Base-by-base conservation (phyloP, 2,888 invertebrate genomes). In the Ptychoptera albimana region DNA sequence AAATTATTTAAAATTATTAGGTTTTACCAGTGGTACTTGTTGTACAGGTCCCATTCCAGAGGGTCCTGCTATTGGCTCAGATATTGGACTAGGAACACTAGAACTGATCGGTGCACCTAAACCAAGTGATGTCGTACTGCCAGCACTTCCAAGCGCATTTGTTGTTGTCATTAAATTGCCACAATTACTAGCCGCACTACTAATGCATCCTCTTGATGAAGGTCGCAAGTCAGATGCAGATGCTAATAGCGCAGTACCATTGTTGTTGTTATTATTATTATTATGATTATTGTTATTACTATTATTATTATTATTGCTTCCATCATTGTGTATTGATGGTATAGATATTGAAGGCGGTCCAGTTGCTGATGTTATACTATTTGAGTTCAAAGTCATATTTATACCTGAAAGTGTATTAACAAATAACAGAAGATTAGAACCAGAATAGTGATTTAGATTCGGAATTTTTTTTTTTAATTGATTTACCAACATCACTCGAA, bases 21-120 rank as follows among this genome's bases (percentile, higher is more conserved):
- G 11, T 23, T 12, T 75, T 67, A 88, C 87, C 74, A 88, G 74
- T 62, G 87, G 87, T 65, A 83, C 86, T 75, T 85, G 82, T 68
- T 88, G 87, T 55, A 86, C 84, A 47, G 87, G 88, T 46, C 84
- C 82, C 58, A 87, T 69, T 50, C 83, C 84, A 39, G 85, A 85
- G n/a, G 85, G 83, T 49, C 84, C 85, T 49, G 85, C 53, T 29
- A 59, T 46, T 12, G 57, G 50, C 48, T 60, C 60, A 41, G 52
- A 50, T 50, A 57, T 53, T 51, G 54, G 62, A 52, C 60, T 61
- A 45, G 59, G 49, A 23, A 55, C 48, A 39, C 55, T 52, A 50
- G 53, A 52, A 46, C 51, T 54, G 16, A 54, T 54, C 35, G 55
- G 51, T 41, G 55, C 42, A 11, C 14, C 10, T 34, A 41, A 36